Base-by-base conservation (phyloP, 1,140 invertebrate genomes). In the Leucophenga varia region DNA sequence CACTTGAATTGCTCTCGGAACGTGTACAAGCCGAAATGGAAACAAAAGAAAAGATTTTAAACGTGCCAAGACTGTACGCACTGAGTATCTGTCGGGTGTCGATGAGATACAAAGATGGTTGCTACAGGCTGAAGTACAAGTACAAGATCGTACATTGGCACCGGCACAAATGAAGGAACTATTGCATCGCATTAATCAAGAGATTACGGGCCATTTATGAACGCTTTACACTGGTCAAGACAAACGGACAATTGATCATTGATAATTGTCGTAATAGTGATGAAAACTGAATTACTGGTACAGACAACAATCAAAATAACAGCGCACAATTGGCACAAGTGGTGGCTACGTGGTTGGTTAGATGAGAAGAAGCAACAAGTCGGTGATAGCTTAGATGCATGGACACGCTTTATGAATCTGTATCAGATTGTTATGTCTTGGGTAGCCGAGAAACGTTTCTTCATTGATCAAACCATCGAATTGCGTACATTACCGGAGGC, bases 11-110 rank as follows among this genome's bases (percentile, higher is more conserved):
- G 34, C 79, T 86, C n/a, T 82, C 87, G 19, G 92, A 95, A 73
- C 82, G 84, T 40, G 80, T 90, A 13, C 79, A 81, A 25, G 83
- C 84, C 49, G 82, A 82, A 7, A 89, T 93, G 86, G 91, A 93
- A 57, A 89, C 91, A 59, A 92, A 92, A 71, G 84, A 89, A 54
- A 82, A 87, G 90, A 93, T 72, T 86, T 89, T 72, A 92, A 92
- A 68, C 83, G 89, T 37, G 91, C 91, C 6, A 83, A 84, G 56
- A 91, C 90, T 13, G 81, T 87, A 40, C 81, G 90, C 14, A 83
- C 83, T 16, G 91, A 94, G 46, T 94, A 91, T 72, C 70, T 84
- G 7, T 77, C 79, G 13, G 90, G 90, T 55, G 85, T 91, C 6
- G 90, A 93, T 51, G 84, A 85, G 45, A 81, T 94, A 1, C 88